Conservation (phyloP, 1,140 invertebrate genomes). For the Potamilus streckersoni region DNA sequence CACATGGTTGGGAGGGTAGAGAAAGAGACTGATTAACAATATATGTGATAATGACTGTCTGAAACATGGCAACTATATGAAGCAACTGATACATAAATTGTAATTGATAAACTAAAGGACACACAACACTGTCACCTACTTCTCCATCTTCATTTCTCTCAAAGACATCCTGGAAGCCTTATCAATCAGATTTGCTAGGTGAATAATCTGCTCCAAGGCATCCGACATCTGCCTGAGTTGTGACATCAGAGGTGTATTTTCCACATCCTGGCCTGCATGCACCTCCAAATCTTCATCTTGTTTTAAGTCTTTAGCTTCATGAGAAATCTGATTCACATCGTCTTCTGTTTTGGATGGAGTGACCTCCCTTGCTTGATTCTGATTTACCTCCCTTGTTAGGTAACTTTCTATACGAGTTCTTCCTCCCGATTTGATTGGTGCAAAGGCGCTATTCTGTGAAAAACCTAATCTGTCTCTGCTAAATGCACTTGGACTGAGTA, state of each 20-base stretch:
- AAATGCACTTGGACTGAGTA: slow-evolving; percentile 8
- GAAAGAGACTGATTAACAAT: no score
- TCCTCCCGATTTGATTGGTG: slow-evolving; percentile 6
- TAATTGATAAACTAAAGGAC: no score
- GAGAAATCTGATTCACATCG: background rate
- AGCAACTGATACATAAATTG: no score
- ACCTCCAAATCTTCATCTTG: slow-evolving; percentile 1
- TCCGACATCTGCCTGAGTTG: slow-evolving; percentile 11
- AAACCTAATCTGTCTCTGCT: slow-evolving; percentile 21
- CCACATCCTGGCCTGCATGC: background rate
- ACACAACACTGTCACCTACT: no score
- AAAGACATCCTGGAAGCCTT: slow-evolving; percentile 24
- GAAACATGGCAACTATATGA: no score
- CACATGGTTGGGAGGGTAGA: no score
- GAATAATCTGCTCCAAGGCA: slow-evolving; percentile 26
- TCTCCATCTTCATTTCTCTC: no score
- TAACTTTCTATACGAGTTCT: background rate
- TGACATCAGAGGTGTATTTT: no score
- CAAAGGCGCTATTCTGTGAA: slow-evolving; percentile 27
- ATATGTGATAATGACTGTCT: no score
- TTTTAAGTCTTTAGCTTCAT: background rate
- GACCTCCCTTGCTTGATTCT: background rate
- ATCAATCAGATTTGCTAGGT: slow-evolving; percentile 32
- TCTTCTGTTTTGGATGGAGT: background rate
- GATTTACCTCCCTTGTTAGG: background rate